Conservation (phyloP, 2,797 vertebrate genomes). For the Alosa sapidissima region DNA sequence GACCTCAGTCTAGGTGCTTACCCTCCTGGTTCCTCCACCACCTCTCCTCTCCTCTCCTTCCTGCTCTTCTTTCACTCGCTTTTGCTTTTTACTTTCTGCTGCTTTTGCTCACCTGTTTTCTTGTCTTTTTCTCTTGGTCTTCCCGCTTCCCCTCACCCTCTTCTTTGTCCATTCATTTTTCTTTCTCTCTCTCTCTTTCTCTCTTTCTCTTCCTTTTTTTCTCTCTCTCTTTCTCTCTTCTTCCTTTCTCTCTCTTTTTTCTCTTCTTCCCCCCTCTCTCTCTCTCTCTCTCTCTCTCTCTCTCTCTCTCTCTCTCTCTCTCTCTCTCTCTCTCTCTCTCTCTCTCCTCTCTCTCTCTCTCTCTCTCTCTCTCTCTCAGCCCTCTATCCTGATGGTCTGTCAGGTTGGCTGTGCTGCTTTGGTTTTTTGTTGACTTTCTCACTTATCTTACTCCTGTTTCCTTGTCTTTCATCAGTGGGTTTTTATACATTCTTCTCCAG, state of each 20-base stretch:
- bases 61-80: background rate
- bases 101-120: background rate
- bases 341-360: constrained; percentile 23
- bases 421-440: constrained; percentile 28
- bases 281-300: constrained; percentile 23
- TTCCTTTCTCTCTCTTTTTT: background rate
- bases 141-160: constrained; percentile 52
- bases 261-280: background rate
- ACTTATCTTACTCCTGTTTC: constrained; percentile 30
- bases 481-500: constrained; percentile 44
- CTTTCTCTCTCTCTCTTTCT: constrained; percentile 3
- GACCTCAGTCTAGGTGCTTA: background rate
- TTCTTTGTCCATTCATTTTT: constrained; percentile 42
- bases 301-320: constrained; percentile 33
- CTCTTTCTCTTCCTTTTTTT: constrained; percentile 30
- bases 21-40: background rate
- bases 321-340: constrained; percentile 15
- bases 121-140: background rate
- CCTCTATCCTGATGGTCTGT: constrained; percentile 33
- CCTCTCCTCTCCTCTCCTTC: background rate
- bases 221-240: background rate
- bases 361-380: constrained; percentile 33
- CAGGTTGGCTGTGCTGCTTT: background rate
- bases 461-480: constrained; percentile 43
- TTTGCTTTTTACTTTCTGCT: background rate